Evolutionary conservation across 2,888 invertebrate genomes (phyloP).

Genomic region (Apocheima hispidaria): DNA sequence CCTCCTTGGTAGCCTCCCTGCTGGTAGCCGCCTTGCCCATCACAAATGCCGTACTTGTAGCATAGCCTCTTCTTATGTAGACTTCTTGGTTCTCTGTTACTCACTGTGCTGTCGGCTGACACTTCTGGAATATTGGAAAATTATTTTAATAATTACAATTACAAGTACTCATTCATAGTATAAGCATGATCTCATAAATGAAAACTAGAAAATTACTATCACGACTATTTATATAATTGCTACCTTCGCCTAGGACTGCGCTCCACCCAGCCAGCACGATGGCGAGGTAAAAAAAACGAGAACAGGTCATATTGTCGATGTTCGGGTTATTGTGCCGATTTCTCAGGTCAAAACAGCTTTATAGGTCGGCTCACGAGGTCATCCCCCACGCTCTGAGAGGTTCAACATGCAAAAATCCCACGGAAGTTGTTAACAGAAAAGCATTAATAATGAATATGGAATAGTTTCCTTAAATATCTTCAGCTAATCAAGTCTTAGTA

Average conservation of each 20-base stretch:
- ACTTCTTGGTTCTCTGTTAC: conserved; percentile 57
- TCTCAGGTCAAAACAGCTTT: conserved; percentile 68
- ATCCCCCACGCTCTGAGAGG: conserved; percentile 69
- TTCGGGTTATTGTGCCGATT: conserved; percentile 62
- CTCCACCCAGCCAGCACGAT: conserved; percentile 51
- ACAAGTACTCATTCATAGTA: background rate
- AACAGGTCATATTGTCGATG: conserved; percentile 62
- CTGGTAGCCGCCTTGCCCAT: conserved; percentile 44
- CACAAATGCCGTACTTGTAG: conserved; percentile 66
- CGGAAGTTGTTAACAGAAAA: conserved; percentile 58
- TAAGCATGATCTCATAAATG: background rate
- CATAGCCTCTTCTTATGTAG: conserved; percentile 63
- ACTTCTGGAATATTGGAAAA: conserved; percentile 50
- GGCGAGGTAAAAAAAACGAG: conserved; percentile 56
- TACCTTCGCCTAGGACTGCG: conserved; percentile 67
- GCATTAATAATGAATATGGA: conserved; percentile 43
- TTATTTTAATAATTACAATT: conserved; percentile 4
- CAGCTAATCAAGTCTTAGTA: background rate
- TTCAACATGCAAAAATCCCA: conserved; percentile 64
- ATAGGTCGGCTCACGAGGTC: conserved; percentile 76
- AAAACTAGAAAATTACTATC: conserved; percentile 10
- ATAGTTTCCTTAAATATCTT: conserved; percentile 34
- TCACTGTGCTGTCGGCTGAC: conserved; percentile 46
- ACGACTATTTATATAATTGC: conserved; percentile 52
- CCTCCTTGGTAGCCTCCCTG: conserved; percentile 49